Conservation (phyloP, 2,888 invertebrate genomes). For the Phalangium opilio region DNA sequence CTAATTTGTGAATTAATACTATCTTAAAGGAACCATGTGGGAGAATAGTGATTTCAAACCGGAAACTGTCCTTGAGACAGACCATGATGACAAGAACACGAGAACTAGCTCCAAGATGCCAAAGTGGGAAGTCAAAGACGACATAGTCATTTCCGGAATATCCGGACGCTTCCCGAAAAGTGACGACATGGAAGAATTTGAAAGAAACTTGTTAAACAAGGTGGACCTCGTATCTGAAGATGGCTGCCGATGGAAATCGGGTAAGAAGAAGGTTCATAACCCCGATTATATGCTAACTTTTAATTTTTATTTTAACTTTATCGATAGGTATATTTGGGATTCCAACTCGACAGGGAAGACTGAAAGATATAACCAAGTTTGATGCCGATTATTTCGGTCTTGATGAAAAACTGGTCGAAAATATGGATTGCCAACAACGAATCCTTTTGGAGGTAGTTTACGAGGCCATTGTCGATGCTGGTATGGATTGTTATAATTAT, state of each 20-base stretch:
- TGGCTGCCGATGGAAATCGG: constrained; percentile 70
- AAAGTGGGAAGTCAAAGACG: constrained; percentile 38
- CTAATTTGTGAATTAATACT: too few relatives aligned
- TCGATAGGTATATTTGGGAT: constrained; percentile 5
- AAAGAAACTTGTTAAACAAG: constrained; percentile 25
- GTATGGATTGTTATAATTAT: constrained; percentile 12
- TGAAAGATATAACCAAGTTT: constrained; percentile 9
- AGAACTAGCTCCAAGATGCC: too few relatives aligned
- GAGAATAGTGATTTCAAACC: too few relatives aligned
- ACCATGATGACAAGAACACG: too few relatives aligned
- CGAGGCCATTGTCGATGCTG: constrained; percentile 32
- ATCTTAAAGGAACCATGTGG: too few relatives aligned
- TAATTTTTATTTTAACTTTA: not conserved
- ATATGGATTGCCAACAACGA: constrained; percentile 29
- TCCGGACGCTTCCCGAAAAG: constrained; percentile 84
- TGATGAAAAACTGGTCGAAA: constrained; percentile 5
- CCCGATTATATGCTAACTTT: not conserved
- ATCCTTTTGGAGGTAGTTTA: constrained; percentile 33
- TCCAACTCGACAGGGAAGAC: constrained; percentile 5
- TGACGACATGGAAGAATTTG: constrained; percentile 78
- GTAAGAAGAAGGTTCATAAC: constrained; percentile 27
- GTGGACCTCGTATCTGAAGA: constrained; percentile 66
- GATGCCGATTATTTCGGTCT: constrained; percentile 9
- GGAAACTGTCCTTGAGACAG: too few relatives aligned
- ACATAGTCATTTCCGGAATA: constrained; percentile 63